Evolutionary conservation across 2,797 vertebrate species (phyloP).

Genomic region (Diglossa cyanea): DNA sequence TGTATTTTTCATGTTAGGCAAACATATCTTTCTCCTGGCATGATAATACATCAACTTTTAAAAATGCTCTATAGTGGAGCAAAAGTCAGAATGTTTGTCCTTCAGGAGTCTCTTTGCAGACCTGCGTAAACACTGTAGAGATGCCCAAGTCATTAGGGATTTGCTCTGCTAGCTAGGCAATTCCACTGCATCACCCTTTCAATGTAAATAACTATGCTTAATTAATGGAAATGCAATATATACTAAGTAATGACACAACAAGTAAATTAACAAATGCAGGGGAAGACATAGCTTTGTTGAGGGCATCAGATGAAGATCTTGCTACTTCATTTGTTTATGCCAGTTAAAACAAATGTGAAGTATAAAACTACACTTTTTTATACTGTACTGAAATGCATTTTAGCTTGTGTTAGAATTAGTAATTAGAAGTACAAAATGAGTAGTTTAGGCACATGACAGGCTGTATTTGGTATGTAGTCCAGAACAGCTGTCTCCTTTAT

Average conservation of each 20-base stretch:
- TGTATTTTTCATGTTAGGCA: not conserved
- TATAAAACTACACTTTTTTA: not conserved
- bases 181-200: slow-evolving; percentile 24
- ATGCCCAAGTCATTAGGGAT: not conserved
- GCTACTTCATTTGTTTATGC: not conserved
- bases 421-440: not conserved
- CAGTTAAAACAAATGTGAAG: not conserved
- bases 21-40: not conserved
- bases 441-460: not conserved
- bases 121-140: slow-evolving; percentile 13
- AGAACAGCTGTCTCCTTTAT: not conserved
- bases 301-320: not conserved
- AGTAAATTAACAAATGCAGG: slow-evolving; percentile 37
- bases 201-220: slow-evolving; percentile 19
- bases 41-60: not conserved
- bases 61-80: not conserved
- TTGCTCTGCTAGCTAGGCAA: slow-evolving; percentile 29
- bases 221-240: slow-evolving; percentile 53
- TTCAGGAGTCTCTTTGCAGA: slow-evolving; percentile 28
- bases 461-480: not conserved
- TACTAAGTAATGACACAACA: not conserved
- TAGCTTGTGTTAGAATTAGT: not conserved
- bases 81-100: slow-evolving; percentile 11
- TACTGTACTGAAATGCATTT: not conserved
- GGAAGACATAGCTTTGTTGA: not conserved